Conservation (phyloP, 2,797 vertebrate species). For the Sciaenops ocellatus region DNA sequence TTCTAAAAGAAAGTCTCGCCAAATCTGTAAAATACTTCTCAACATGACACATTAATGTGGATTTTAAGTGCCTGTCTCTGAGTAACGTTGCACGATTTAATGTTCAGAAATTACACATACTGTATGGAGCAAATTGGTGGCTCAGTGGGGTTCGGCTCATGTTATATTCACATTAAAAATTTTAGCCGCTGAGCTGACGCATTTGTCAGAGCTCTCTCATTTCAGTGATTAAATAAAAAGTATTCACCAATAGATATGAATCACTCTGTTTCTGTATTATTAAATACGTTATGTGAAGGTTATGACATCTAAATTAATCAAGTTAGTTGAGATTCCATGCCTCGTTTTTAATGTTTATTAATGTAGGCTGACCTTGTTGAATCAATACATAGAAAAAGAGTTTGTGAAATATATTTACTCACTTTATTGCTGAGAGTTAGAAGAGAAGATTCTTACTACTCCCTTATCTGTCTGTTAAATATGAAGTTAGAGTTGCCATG, state of each 20-base stretch:
- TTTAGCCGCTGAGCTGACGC: not conserved
- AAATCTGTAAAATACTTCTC: conserved; percentile 12
- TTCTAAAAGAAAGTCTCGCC: conserved; percentile 27
- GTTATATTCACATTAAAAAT: conserved; percentile 8
- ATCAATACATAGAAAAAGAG: not conserved
- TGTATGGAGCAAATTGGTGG: not conserved
- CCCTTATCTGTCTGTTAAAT: not conserved
- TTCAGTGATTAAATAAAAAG: not conserved
- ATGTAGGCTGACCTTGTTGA: not conserved
- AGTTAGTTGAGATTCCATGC: not conserved
- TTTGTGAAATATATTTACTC: not conserved
- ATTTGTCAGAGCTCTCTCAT: conserved; percentile 1
- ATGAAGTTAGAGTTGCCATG: not conserved
- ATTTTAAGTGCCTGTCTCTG: conserved; percentile 13
- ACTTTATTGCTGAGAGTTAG: not conserved
- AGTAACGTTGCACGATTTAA: not conserved
- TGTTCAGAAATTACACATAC: not conserved
- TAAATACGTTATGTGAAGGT: not conserved
- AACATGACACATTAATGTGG: conserved; percentile 15
- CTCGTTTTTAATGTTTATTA: not conserved
- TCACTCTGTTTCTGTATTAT: not conserved
- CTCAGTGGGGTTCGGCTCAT: not conserved
- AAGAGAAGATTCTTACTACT: not conserved
- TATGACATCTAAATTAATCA: not conserved
- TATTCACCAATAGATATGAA: not conserved